Evolutionary conservation across 2,888 invertebrate species (phyloP).

Genomic region (Empis livida): DNA sequence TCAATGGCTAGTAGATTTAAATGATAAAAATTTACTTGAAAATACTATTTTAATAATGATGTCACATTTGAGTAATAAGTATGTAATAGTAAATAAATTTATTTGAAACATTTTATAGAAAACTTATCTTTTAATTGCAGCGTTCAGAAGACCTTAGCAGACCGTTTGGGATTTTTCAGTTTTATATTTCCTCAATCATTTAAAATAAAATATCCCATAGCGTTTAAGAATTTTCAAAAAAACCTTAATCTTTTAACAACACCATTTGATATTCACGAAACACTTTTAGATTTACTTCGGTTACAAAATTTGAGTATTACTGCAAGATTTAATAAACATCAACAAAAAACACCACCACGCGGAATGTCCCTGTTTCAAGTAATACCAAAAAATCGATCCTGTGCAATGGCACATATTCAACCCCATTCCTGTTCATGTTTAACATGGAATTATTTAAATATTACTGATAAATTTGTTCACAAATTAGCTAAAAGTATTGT

Average conservation of each 20-base stretch:
- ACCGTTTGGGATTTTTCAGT: constrained; percentile 77
- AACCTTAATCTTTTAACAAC: constrained; percentile 64
- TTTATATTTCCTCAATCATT: constrained; percentile 64
- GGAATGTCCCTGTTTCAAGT: constrained; percentile 33
- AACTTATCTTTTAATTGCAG: no score
- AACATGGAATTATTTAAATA: constrained; percentile 56
- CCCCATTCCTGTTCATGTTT: constrained; percentile 95
- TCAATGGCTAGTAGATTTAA: constrained; percentile 49
- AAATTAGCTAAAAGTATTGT: constrained; percentile 48
- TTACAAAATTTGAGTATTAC: no score
- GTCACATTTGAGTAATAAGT: constrained; percentile 89
- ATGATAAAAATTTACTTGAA: constrained; percentile 49
- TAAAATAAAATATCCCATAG: constrained; percentile 43
- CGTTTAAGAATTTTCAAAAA: constrained; percentile 45
- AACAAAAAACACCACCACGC: constrained; percentile 12
- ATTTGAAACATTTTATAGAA: no score
- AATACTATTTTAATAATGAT: constrained; percentile 76
- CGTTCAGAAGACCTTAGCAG: constrained; percentile 82
- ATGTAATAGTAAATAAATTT: constrained; percentile 32
- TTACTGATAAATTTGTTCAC: constrained; percentile 38
- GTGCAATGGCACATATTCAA: constrained; percentile 78
- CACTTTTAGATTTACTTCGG: constrained; percentile 49
- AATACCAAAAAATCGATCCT: constrained; percentile 64
- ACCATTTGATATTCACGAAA: constrained; percentile 81
- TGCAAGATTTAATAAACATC: not conserved